A percentile compares a stretch with the other conserved stretches of the same genome.
Conservation (phyloP, 2,797 vertebrate genomes). For the Squalus acanthias region DNA sequence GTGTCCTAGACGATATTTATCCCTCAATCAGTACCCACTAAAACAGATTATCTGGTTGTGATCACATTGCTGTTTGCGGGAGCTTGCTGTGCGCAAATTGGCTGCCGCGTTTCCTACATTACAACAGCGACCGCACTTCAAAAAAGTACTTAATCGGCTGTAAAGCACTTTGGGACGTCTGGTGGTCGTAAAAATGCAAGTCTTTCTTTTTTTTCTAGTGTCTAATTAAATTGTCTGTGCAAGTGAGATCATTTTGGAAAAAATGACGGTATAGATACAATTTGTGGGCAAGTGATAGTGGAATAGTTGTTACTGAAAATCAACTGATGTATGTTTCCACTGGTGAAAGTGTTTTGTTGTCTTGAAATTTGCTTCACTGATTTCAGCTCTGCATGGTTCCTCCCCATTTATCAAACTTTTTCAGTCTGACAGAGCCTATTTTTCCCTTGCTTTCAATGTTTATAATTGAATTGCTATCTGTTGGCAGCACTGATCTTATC, state of each 20-base stretch:
- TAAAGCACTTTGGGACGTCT: too few relatives aligned
- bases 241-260: neutral
- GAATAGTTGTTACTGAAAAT: neutral
- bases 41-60: too few relatives aligned
- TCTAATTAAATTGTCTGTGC: too few relatives aligned
- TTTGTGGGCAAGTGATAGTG: neutral
- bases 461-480: neutral
- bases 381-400: neutral
- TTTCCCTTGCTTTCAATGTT: neutral
- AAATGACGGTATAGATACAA: neutral
- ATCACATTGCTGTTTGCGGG: too few relatives aligned
- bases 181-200: too few relatives aligned
- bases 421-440: neutral
- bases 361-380: neutral
- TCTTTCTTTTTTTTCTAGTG: too few relatives aligned
- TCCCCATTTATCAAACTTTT: slow-evolving; percentile 7
- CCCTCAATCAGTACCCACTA: too few relatives aligned
- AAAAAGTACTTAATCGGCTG: neutral
- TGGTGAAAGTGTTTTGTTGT: neutral
- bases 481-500: slow-evolving; percentile 21
- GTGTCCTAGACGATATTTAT: too few relatives aligned
- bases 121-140: too few relatives aligned
- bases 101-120: too few relatives aligned
- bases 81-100: too few relatives aligned
- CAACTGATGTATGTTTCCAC: slow-evolving; percentile 19